phyloP scores from a whole-genome alignment of 1,140 invertebrate species.

The Bathynomus jamesi region DNA sequence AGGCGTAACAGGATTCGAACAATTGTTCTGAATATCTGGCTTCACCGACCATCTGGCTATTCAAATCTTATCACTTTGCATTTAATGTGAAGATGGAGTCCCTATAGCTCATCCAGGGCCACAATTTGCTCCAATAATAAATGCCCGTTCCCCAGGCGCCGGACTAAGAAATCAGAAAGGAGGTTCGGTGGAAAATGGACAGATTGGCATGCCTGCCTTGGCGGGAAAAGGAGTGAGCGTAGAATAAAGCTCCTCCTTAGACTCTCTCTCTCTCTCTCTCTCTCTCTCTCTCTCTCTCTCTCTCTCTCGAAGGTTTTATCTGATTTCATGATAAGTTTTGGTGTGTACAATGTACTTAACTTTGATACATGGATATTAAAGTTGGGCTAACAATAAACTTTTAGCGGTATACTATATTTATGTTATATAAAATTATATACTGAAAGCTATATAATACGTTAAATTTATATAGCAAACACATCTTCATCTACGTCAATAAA shows the following conservation, averaged over 20 bases:
- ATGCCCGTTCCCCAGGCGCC: constrained; percentile 29
- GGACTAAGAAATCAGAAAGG: constrained; percentile 28
- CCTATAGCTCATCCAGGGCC: constrained; percentile 34
- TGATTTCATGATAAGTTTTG: constrained; percentile 1
- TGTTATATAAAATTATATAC: neutral
- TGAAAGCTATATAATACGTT: neutral
- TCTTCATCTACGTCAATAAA: constrained; percentile 1
- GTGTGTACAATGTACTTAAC: neutral
- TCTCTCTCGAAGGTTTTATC: neutral
- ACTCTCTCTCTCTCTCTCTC: neutral
- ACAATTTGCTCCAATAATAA: constrained; percentile 35
- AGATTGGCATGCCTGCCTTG: neutral
- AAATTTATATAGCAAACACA: neutral
- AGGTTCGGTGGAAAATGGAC: constrained; percentile 2
- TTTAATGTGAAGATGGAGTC: constrained; percentile 35
- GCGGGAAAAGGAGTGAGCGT: neutral
- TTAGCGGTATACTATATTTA: neutral
- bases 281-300: neutral
- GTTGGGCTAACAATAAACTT: neutral
- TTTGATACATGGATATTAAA: neutral
- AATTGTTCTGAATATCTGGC: constrained; percentile 26
- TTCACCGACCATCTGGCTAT: constrained; percentile 30
- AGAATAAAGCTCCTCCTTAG: neutral
- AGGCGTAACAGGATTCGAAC: constrained; percentile 7
- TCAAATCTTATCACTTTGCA: constrained; percentile 34